Evolutionary conservation across 2,888 invertebrate species (phyloP), one percentile per base, ranked within the genome.

Genomic region (Acleris emargana): DNA sequence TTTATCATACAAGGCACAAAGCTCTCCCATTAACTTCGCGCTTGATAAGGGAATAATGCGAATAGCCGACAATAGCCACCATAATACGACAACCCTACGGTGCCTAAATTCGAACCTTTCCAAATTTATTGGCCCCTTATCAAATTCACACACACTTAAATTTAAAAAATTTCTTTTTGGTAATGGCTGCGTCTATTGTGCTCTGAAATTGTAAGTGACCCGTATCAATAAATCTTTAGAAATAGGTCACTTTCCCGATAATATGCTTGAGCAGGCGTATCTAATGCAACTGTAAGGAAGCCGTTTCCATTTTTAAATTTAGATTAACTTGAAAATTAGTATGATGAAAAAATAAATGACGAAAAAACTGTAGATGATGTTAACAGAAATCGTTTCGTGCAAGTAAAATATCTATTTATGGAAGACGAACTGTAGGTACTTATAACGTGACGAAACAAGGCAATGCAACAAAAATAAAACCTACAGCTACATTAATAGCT

Each of bases 11-110:
- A 74, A 83, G 75, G 83, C 84, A 91, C 90, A 91, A 91, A 85
- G 91, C 87, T 85, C 75, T 85, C 87, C 90, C 91, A 91, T 92
- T 92, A 91, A 90, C 89, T 90, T 89, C 84, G 82, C 84, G 87
- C 86, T 90, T 89, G 90, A 91, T 91, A 89, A 90, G 88, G 88
- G 91, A 87, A 89, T 89, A 89, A 89, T 87, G 83, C 84, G 84
- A 82, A 82, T 79, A 80, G 81, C 79, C 85, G 83, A 91, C 89
- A 91, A 91, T 87, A 80, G 86, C 72, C 78, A 76, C 84, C 83
- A 83, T 87, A 87, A 84, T 79, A 81, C 84, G 86, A 88, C 87
- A 85, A 79, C 85, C 82, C 81, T 75, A 76, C 78, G 79, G 80
- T 80, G 80, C 83, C 78, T 77, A 79, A 72, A 69, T 70, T 71